Base-by-base conservation (phyloP, 2,888 invertebrate genomes). In the Drosophila birchii region DNA sequence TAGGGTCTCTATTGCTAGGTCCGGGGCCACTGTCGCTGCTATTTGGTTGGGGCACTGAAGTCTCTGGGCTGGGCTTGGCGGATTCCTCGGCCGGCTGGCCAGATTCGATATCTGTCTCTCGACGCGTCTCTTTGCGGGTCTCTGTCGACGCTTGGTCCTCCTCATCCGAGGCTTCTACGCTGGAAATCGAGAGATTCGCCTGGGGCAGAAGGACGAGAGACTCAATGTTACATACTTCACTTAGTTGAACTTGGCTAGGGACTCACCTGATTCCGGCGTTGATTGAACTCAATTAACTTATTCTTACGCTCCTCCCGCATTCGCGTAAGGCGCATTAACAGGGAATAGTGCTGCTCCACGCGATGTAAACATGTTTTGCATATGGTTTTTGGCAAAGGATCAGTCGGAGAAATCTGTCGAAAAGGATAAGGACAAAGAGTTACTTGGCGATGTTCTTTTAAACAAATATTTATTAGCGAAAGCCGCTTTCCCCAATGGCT, bases 351-450 rank as follows among this genome's bases (percentile, higher is more conserved):
- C 80, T 94, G 94, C 86, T 95, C 94, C 78, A 95, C 93, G 73
- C 94, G 93, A 69, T 94, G 93, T 81, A 95, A 91, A 86, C 95
- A 95, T 54, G 93, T 93, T 86, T 93, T 93, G 89, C 95, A 95
- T 61, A 95, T 94, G 36, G 95, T 95, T 93, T 96, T 96, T 47
- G 96, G 96, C 73, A 96, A 91, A 58, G 95, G 94, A 92, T 95
- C 95, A 78, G 94, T 94, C 63, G 94, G 93, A 56, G 94, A 94
- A 62, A 95, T 94, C 95, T 95, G 90, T 5, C 8, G 12, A 8
- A 36, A 45, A 26, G 14, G 7, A 45, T n/a, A 44, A 41, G 7
- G 14, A 43, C 12, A 41, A 39, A n/a, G 34, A 58, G 41, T 64
- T 51, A 43, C 11, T 58, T 34, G n/a, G 18, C 5, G 8, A 3